Percentiles rank a stretch among this genome's conserved stretches.
phyloP scores from a whole-genome alignment of 2,113 vertebrate genomes.

The Erpornis zantholeuca region DNA sequence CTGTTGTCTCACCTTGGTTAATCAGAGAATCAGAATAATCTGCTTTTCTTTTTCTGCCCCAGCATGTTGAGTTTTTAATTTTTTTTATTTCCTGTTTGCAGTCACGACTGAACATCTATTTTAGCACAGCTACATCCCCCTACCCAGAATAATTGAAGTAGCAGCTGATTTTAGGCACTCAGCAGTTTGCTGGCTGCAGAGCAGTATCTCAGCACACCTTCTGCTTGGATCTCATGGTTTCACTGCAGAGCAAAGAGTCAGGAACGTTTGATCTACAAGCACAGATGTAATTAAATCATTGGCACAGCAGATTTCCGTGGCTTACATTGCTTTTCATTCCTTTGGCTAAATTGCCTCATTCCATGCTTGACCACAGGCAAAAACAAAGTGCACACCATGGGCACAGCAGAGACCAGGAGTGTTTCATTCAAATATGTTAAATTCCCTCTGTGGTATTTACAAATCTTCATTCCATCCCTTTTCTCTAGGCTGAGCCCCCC shows the following conservation, averaged over 20 bases:
- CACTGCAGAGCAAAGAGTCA: background rate
- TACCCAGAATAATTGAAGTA: background rate
- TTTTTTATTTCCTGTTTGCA: background rate
- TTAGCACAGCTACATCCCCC: background rate
- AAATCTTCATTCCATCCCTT: background rate
- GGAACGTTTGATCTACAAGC: slow-evolving; percentile 5
- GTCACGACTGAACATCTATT: background rate
- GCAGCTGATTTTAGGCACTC: slow-evolving; percentile 11
- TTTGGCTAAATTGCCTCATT: background rate
- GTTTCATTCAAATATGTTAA: background rate
- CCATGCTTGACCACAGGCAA: background rate
- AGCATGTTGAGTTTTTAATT: background rate
- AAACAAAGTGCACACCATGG: background rate
- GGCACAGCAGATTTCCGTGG: slow-evolving; percentile 1
- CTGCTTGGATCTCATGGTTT: slow-evolving; percentile 20
- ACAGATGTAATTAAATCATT: slow-evolving; percentile 3
- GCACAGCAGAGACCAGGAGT: background rate
- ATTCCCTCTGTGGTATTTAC: background rate
- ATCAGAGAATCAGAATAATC: background rate
- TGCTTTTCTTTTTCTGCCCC: background rate
- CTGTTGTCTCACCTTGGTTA: background rate
- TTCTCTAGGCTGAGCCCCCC: background rate
- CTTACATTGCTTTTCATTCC: background rate
- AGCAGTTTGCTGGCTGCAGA: background rate
- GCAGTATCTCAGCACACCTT: slow-evolving; percentile 10